Conservation (phyloP, 2,888 invertebrate genomes). For the Polymixis lichenea region DNA sequence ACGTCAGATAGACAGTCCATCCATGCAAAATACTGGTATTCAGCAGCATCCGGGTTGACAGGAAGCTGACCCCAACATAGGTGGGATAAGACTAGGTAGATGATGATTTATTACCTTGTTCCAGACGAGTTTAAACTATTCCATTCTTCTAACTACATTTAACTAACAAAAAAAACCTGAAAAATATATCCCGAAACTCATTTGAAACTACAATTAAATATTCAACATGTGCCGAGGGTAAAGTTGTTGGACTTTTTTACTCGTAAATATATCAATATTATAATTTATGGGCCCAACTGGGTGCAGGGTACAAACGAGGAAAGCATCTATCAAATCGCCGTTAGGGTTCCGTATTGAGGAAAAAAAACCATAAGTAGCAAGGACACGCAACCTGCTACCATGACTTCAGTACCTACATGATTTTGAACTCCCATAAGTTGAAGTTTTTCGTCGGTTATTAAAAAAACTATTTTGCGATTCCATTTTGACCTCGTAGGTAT, state of each 20-base stretch:
- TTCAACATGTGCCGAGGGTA: conserved; percentile 43
- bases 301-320: conserved; percentile 30
- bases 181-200: conserved; percentile 27
- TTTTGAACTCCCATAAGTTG: too few relatives aligned
- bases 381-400: too few relatives aligned
- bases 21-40: too few relatives aligned
- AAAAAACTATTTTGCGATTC: too few relatives aligned
- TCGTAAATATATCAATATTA: conserved; percentile 57
- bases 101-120: not conserved
- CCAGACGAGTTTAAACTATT: not conserved
- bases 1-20: too few relatives aligned
- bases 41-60: too few relatives aligned
- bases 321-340: conserved; percentile 51
- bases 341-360: conserved; percentile 11
- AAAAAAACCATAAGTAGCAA: not conserved
- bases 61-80: too few relatives aligned
- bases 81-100: too few relatives aligned
- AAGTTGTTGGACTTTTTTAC: conserved; percentile 43
- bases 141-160: not conserved
- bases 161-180: conserved; percentile 7
- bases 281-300: conserved; percentile 51
- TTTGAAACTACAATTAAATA: conserved; percentile 51
- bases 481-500: too few relatives aligned
- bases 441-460: too few relatives aligned
- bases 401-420: too few relatives aligned